Evolutionary conservation across 2,888 invertebrate species (phyloP), one percentile per base, ranked within the genome.

Genomic region (Athripsodes cinereus): DNA sequence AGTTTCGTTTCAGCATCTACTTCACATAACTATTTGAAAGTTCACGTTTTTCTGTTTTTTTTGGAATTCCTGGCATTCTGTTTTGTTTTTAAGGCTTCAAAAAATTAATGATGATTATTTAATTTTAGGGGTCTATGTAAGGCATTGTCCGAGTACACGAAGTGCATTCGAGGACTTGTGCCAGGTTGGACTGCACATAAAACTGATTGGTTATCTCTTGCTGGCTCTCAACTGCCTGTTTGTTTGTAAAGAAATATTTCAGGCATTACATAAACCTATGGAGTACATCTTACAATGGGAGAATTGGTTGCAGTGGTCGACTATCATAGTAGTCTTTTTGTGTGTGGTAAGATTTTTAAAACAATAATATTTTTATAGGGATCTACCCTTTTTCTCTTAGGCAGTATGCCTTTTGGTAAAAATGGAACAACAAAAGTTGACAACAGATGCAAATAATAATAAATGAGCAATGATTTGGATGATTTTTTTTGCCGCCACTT

Each of bases 231-330:
- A 88, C 66, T 64, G 82, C 16, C 73, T 85, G 58, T 76, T 89
- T 50, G 67, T 87, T 60, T 74, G 74, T 0, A 92, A 92, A 69
- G 92, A 93, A 72, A 71, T 90, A 54, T 88, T 89, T 68, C 88
- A 91, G 76, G 81, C 90, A 61, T 84, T 84, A 0, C 87, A 92
- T 60, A 84, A 84, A 52, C 81, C 88, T 72, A 79, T 78, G 22
- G 81, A 80, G n/a, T 92, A 92, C 66, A 80, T 88, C 2, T 81
- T 82, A 64, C 85, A 88, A 64, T 90, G 90, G 89, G 92, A 92
- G 70, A 92, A 92, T 70, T 90, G 88, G 85, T 74, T 92, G 51
- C 91, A 92, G 69, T 85, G 88, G 82, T 74, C 87, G 19, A 89
- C 92, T 52, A 85, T 91, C 54, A 69, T 86, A 44, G 84, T 86